Evolutionary conservation across 2,113 vertebrate genomes (phyloP), one percentile per base, ranked within the genome.

Genomic region (Ophthalmolycus amberensis): DNA sequence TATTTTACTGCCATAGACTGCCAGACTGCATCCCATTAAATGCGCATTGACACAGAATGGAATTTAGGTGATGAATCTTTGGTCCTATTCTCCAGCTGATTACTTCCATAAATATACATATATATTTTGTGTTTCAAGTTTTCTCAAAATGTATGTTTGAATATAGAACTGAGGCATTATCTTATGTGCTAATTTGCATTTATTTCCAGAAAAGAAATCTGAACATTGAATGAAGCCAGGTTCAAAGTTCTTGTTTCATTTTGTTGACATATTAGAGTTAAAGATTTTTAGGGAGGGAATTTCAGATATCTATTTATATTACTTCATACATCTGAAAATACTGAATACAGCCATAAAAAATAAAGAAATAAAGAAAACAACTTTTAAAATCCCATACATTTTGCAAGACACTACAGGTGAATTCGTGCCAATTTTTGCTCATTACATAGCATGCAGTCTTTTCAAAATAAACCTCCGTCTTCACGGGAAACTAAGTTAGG

Each of bases 1-100:
- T 79, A 64, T 78, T 90, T 86, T 69, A 79, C 59, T 74, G 82
- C 80, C 80, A 62, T 72, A 64, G 69, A 75, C 64, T 84, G 91
- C 74, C 83, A 84, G 78, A 65, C 85, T 67, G 89, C 85, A 76
- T 88, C 67, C 76, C 40, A 72, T 80, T 77, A 81, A 89, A 90
- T 83, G 85, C 18, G 71, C 87, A 34, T 72, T 89, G 84, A 88
- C 91, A 86, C 82, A 83, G 80, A 90, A 84, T 80, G 76, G 67
- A 59, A 16, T 48, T 34, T 75, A 62, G 64, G 71, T 72, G 82
- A 83, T 79, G 85, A 65, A 71, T 80, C 69, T 79, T 75, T 81
- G 54, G 84, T 81, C 68, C 82, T 76, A 25, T 25, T 11, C 52
- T 56, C 52, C 25, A 58, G 25, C 14, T 58, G 25, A 12, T 56